Base-by-base conservation (phyloP, 2,888 invertebrate species). In the Euplagia quadripunctaria region DNA sequence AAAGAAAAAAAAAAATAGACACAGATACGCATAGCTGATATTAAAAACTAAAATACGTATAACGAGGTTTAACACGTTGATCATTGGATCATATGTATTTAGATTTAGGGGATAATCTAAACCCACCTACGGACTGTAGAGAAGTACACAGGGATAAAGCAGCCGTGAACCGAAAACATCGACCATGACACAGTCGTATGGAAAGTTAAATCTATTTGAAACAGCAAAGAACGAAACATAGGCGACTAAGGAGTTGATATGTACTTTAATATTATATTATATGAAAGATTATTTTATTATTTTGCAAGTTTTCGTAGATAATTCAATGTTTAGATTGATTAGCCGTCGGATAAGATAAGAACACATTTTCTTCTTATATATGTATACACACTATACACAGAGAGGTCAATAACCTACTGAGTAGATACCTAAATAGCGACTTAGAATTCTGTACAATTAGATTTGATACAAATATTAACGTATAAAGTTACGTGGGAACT, bases 401-500 rank as follows among this genome's bases (percentile, higher is more conserved):
- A 46, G 42, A 46, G 20, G 49, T 51, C 46, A 64, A 52, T n/a
- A n/a, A 31, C 20, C 49, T 49, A 49, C 9, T 17, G 5, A 11
- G 6, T 46, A 43, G 43, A 42, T 41, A 58, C 49, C 42, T 63
- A n/a, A 11, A 11, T n/a, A 51, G 17, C 12, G 42, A 64, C 9
- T 42, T 58, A 58, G 49, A 64, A 2, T 49, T 31, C 0, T 31
- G 52, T 63, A 12, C 31, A 71, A 71, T 70, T 71, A 71, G 17
- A 67, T 71, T 73, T 61, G 68, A 58, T 49, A 68, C 20, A 73
- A 73, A 70, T 68, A 68, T 77, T 76, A 71, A 71, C 46, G 17
- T 17, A 31, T 63, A 77, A 55, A 66, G 16, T 66, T 41, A 43
- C 70, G 74, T 82, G 79, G 74, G 78, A 80, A 80, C 77, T 55